Percentiles rank a stretch among this genome's conserved stretches.
phyloP scores from a whole-genome alignment of 2,113 vertebrate species.

The Oxygymnocypris stewartii region DNA sequence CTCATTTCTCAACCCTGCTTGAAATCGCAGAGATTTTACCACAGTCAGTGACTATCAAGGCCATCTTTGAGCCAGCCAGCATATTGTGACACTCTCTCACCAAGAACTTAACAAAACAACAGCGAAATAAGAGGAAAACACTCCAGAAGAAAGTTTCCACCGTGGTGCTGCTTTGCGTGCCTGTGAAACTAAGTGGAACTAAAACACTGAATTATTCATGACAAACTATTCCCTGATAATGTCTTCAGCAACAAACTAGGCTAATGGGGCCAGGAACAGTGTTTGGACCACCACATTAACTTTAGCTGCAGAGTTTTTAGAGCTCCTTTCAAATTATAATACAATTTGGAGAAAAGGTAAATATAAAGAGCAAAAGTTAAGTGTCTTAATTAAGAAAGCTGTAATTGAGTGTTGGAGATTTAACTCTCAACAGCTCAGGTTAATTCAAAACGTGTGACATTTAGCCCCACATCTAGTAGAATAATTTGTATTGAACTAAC shows the following conservation, averaged over 20 bases:
- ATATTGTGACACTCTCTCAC: conserved; percentile 14
- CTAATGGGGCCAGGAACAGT: conserved; percentile 10
- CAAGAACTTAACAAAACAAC: not conserved
- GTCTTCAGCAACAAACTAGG: conserved; percentile 36
- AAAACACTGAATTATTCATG: conserved; percentile 58
- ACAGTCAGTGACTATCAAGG: conserved; percentile 53
- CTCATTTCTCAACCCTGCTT: conserved; percentile 45
- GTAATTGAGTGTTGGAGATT: conserved; percentile 19
- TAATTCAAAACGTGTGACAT: not conserved
- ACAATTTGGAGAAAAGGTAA: not conserved
- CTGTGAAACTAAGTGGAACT: conserved; percentile 50
- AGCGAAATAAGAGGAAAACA: not conserved
- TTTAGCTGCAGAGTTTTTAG: conserved; percentile 2
- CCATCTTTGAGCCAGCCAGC: conserved; percentile 23
- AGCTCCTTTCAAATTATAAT: not conserved
- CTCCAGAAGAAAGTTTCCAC: not conserved
- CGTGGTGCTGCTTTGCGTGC: not conserved
- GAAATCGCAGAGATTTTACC: conserved; percentile 47
- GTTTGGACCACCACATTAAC: conserved; percentile 10
- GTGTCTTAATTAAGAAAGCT: conserved; percentile 1
- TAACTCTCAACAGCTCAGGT: conserved; percentile 15
- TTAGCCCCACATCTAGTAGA: not conserved
- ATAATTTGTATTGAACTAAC: conserved; percentile 1
- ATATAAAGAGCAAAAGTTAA: not conserved
- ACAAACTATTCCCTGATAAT: conserved; percentile 45